These are phyloP conservation scores for Caenorhabditis elegans DNA, from an alignment of 1,140 invertebrate species.

Conservation along the genomic window DNA sequence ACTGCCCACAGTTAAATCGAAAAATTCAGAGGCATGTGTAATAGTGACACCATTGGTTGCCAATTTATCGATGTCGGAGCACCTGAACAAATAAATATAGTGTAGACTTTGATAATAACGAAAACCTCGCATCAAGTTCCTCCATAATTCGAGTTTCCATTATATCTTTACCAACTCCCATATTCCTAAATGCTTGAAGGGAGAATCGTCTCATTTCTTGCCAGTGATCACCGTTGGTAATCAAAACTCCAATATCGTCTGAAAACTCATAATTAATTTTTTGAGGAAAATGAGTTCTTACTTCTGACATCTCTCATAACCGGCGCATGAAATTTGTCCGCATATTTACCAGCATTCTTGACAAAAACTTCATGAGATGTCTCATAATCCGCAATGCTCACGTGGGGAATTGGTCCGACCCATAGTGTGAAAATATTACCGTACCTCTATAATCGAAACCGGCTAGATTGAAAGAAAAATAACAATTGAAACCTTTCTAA, in stretches of 20 bases:
- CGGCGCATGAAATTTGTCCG: background rate
- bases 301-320: background rate
- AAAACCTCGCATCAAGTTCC: background rate
- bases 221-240: constrained; percentile 71
- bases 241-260: background rate
- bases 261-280: background rate
- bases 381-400: background rate
- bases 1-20: constrained; percentile 29
- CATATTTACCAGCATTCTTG: background rate
- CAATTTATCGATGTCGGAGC: background rate
- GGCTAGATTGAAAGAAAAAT: too few relatives aligned
- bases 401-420: background rate
- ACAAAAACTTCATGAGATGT: background rate
- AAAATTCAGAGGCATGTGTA: background rate
- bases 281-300: background rate
- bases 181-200: constrained; percentile 74
- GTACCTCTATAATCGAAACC: background rate
- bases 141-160: constrained; percentile 69
- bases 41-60: background rate
- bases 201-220: constrained; percentile 80
- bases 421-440: background rate
- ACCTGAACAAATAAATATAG: background rate
- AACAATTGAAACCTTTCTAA: background rate
- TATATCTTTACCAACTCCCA: constrained; percentile 73
- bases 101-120: too few relatives aligned